Percentiles rank a stretch among this genome's conserved stretches.
Evolutionary conservation across 2,888 invertebrate species (phyloP).

Genomic region (Phengaris arion): DNA sequence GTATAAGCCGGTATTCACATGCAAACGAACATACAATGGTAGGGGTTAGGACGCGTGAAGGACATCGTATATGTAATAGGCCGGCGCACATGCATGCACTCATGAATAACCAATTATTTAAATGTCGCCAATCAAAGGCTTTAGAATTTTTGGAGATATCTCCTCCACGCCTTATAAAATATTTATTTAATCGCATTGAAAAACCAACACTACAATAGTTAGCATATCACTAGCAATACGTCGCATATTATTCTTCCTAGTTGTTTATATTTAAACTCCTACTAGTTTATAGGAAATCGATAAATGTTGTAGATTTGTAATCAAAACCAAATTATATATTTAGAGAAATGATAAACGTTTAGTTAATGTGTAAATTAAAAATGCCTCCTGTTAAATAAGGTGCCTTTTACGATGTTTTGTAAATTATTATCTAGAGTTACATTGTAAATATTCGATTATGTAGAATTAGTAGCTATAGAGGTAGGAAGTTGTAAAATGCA

Average conservation of each 20-base stretch:
- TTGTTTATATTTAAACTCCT: slow-evolving; percentile 78
- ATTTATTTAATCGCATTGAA: slow-evolving; percentile 47
- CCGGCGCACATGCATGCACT: slow-evolving; percentile 71
- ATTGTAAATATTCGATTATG: slow-evolving; percentile 73
- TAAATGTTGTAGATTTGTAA: slow-evolving; percentile 76
- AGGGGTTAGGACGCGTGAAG: slow-evolving; percentile 78
- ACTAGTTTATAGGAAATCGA: slow-evolving; percentile 74
- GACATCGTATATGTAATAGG: slow-evolving; percentile 74
- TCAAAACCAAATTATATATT: slow-evolving; percentile 79
- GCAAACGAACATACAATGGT: slow-evolving; percentile 75
- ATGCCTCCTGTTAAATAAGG: slow-evolving; percentile 77
- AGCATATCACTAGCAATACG: slow-evolving; percentile 68
- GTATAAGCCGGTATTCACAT: slow-evolving; percentile 69
- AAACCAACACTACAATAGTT: slow-evolving; percentile 60
- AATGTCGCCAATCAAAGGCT: slow-evolving; percentile 70
- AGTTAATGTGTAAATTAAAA: slow-evolving; percentile 77
- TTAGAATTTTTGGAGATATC: slow-evolving; percentile 52
- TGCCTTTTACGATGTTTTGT: slow-evolving; percentile 76
- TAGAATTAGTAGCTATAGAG: slow-evolving; percentile 68
- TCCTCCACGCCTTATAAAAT: slow-evolving; percentile 42
- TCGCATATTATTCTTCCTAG: slow-evolving; percentile 77
- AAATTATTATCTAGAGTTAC: slow-evolving; percentile 74
- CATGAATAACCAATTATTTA: slow-evolving; percentile 79
- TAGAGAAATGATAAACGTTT: slow-evolving; percentile 76
- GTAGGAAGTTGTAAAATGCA: slow-evolving; percentile 63